Evolutionary conservation across 2,797 vertebrate genomes (phyloP).

Genomic region (Poeciliopsis paucimaculata): DNA sequence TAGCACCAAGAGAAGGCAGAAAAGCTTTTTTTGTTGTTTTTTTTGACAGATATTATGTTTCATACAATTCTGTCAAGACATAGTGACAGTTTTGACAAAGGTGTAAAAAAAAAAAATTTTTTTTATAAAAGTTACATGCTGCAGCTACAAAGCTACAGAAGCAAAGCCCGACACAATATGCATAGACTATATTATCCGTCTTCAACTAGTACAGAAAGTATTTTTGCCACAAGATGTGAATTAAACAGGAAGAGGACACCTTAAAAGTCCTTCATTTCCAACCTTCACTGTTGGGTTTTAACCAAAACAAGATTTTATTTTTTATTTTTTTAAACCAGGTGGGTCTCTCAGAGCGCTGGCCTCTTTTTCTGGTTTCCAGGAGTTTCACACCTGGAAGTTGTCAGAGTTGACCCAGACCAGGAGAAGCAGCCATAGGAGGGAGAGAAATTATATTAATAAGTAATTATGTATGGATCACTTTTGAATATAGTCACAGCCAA

Average conservation of each 20-base stretch:
- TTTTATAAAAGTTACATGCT: no score
- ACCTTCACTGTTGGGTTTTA: not conserved
- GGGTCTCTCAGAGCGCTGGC: not conserved
- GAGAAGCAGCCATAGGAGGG: not conserved
- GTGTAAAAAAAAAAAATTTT: no score
- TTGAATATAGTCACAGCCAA: not conserved
- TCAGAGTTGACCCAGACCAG: not conserved
- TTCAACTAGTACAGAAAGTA: not conserved
- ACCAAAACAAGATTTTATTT: not conserved
- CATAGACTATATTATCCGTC: not conserved
- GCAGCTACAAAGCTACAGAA: not conserved
- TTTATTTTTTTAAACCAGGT: not conserved
- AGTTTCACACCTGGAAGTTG: constrained; percentile 2
- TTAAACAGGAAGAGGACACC: not conserved
- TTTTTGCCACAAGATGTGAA: not conserved
- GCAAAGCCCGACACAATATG: not conserved
- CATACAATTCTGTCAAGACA: no score
- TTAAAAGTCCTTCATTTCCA: not conserved
- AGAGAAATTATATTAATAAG: not conserved
- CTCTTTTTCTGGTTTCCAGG: not conserved
- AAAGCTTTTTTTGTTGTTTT: no score
- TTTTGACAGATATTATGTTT: no score
- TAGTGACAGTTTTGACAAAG: no score
- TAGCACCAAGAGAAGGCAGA: no score
- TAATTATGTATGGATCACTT: constrained; percentile 6